Evolutionary conservation across 2,888 invertebrate genomes (phyloP), one percentile per base, ranked within the genome.

Genomic region (Stenchaetothrips biformis): DNA sequence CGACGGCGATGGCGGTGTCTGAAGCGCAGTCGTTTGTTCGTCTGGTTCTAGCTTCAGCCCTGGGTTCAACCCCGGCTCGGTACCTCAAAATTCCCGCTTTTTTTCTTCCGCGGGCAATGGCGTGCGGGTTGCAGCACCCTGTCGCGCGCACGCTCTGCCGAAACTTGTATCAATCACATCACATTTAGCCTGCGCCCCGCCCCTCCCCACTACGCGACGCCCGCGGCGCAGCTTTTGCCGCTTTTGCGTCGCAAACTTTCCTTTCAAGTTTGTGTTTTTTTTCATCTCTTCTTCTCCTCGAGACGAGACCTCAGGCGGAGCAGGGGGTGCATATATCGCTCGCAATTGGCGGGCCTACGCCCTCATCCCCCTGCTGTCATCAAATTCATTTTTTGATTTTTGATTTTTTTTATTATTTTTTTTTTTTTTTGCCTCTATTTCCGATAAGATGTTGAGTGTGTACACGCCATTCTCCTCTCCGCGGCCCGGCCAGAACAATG

Each of bases 401-500:
- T n/a, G n/a, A n/a, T n/a, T n/a, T n/a, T n/a, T n/a, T n/a, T n/a
- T n/a, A n/a, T n/a, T n/a, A n/a, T n/a, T n/a, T n/a, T n/a, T n/a
- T n/a, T n/a, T n/a, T 18, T 18, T 16, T 16, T 9, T 53, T 9
- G 53, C 53, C 11, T 18, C 13, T 21, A 25, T 74, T 25, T 74
- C 11, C 67, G 25, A 74, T 74, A 74, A 74, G 67, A 67, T 67
- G 21, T 67, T 25, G n/a, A 11, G 67, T 25, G 67, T 11, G 67
- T 74, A 74, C 67, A 74, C 67, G 21, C 9, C 25, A 74, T 21
- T 74, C 25, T 25, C 67, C 21, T 74, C 67, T 25, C 67, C 67
- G 67, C n/a, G 67, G 67, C 67, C n/a, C 37, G 25, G 25, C 21
- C 67, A 74, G 67, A 74, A 74, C 67, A 74, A 74, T 74, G 67